Percentiles rank a stretch among this genome's conserved stretches.
These are phyloP conservation scores for Upupa epops DNA, from an alignment of 2,113 vertebrate species.

Conservation along the genomic window DNA sequence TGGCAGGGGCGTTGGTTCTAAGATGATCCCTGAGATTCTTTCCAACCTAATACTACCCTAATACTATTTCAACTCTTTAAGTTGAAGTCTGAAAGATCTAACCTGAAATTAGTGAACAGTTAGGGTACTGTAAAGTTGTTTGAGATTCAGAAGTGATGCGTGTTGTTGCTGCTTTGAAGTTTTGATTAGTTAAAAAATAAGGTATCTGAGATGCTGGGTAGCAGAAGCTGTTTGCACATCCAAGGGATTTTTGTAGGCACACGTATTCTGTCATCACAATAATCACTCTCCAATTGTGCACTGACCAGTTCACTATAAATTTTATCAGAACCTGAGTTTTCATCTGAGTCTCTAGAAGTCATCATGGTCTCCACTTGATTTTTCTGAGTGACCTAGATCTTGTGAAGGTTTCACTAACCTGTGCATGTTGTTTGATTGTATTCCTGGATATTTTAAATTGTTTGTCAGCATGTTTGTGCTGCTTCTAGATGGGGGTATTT, in stretches of 20 bases:
- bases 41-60: too few relatives aligned
- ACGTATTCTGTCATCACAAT: background rate
- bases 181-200: background rate
- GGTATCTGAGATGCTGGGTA: background rate
- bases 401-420: background rate
- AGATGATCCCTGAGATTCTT: too few relatives aligned
- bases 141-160: background rate
- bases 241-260: background rate
- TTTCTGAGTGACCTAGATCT: background rate
- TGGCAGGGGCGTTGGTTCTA: too few relatives aligned
- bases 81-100: background rate
- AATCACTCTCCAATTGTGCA: rapidly evolving
- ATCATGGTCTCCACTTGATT: background rate
- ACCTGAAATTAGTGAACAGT: background rate
- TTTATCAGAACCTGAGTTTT: background rate
- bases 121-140: background rate
- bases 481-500: background rate
- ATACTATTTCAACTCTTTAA: too few relatives aligned
- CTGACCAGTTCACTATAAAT: background rate
- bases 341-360: background rate
- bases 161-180: background rate
- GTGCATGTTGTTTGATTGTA: background rate
- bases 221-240: background rate
- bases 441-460: background rate
- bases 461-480: background rate